Base-by-base conservation (phyloP, 2,113 vertebrate species). In the Chloroceryle aenea region DNA sequence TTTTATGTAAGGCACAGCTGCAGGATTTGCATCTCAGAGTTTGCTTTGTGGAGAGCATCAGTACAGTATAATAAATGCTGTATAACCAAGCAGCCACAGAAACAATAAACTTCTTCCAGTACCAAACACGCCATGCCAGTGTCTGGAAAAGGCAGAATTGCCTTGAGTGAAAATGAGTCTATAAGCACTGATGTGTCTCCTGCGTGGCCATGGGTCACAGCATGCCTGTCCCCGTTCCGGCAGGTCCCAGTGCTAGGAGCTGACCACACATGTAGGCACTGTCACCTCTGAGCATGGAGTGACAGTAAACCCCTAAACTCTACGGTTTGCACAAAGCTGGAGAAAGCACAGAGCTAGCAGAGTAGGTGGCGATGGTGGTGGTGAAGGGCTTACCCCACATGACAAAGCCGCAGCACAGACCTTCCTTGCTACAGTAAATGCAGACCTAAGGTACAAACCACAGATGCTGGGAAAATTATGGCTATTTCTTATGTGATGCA, bases 231-330 rank as follows among this genome's bases (percentile, higher is more conserved):
- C 48, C 43, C 30, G 63, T 19, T 23, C 67, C 6, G 6, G 32
- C 58, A 66, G n/a, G 26, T 43, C 38, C 43, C 74, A 15, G 40
- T 3, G 1, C 43, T 3, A 2, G 58, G 4, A 84, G 20, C 22
- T 32, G 30, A n/a, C 6, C 15, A 13, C 5, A 1, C 0, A 2
- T 0, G 0, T 21, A 32, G 40, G 40, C 45, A n/a, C 36, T 4
- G 1, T 7, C 5, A 3, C 17, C 3, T 30, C 47, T 42, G 43
- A 47, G 47, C 38, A 7, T 1, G 5, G n/a, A 40, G 18, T 9
- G 32, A 19, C 12, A 18, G 9, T 20, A 25, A 85, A 55, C 15
- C 17, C n/a, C 21, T n/a, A 7, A 63, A 42, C 16, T n/a, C 43
- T 23, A 23, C 55, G 82, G 69, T 20, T 34, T 30, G 25, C 12